phyloP scores from a whole-genome alignment of 2,797 vertebrate species.

The Enteromius treurensis region DNA sequence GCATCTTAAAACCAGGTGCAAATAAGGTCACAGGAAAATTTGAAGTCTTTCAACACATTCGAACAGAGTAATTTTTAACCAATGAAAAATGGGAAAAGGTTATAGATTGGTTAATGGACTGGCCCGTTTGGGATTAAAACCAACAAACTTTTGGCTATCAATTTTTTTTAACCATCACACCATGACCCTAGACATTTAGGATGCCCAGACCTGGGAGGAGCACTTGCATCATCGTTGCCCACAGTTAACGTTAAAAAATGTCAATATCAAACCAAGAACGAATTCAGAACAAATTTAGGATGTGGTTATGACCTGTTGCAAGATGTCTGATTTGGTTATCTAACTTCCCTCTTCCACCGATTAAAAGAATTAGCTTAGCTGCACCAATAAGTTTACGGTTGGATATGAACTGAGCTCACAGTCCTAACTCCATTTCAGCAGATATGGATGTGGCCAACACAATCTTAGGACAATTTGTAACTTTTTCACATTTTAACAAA shows the following conservation, averaged over 20 bases:
- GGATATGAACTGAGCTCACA: neutral
- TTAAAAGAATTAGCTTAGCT: neutral
- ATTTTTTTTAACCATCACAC: neutral
- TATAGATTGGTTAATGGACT: neutral
- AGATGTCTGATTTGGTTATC: conserved; percentile 9
- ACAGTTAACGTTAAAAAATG: neutral
- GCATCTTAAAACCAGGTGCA: neutral
- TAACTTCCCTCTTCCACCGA: neutral
- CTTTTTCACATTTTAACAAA: neutral
- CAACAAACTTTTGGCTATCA: neutral
- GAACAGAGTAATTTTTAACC: neutral
- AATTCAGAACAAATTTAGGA: conserved; percentile 5
- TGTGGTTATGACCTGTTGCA: neutral
- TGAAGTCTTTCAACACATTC: neutral
- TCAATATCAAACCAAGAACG: neutral
- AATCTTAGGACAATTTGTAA: neutral
- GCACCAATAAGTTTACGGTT: neutral
- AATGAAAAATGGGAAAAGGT: neutral
- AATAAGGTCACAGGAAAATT: neutral
- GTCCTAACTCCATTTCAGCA: neutral
- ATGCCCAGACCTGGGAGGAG: conserved; percentile 3
- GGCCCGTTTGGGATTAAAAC: neutral
- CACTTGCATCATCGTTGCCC: neutral
- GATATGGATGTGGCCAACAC: neutral
- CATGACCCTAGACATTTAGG: neutral